These are phyloP conservation scores for Tenebrosternarchus preto DNA, from an alignment of 2,113 vertebrate genomes.

Conservation along the genomic window DNA sequence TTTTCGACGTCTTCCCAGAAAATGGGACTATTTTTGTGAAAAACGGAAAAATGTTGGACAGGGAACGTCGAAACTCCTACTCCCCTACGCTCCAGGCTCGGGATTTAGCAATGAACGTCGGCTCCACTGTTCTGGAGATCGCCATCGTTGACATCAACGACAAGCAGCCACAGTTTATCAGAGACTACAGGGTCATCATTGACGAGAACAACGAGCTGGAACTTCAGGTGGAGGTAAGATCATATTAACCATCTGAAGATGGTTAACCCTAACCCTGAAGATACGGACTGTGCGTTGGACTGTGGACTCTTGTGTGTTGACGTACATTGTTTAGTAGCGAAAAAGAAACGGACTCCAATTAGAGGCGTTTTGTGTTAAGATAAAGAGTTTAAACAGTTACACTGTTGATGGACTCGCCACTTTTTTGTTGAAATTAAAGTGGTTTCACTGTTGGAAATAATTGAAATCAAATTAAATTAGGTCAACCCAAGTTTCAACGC, in stretches of 20 bases:
- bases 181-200: conserved; percentile 76
- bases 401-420: too few species aligned
- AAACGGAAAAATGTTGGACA: conserved; percentile 72
- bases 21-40: conserved; percentile 76
- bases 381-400: too few species aligned
- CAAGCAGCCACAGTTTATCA: conserved; percentile 66
- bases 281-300: too few species aligned
- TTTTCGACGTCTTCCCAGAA: conserved; percentile 71
- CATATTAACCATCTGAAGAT: not conserved
- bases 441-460: too few species aligned
- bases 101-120: conserved; percentile 68
- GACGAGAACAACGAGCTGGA: conserved; percentile 67
- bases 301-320: too few species aligned
- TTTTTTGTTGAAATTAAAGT: too few species aligned
- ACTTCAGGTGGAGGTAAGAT: conserved; percentile 72
- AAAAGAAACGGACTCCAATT: too few species aligned
- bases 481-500: too few species aligned
- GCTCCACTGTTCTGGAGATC: conserved; percentile 78
- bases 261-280: not conserved
- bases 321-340: too few species aligned
- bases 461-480: too few species aligned
- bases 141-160: conserved; percentile 84
- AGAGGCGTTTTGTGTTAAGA: too few species aligned
- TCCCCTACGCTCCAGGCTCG: conserved; percentile 82
- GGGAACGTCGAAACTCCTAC: conserved; percentile 78